A percentile compares a stretch with the other conserved stretches of the same genome.
These are phyloP conservation scores for Festucalex cinctus DNA, from an alignment of 2,113 vertebrate species.

Conservation along the genomic window DNA sequence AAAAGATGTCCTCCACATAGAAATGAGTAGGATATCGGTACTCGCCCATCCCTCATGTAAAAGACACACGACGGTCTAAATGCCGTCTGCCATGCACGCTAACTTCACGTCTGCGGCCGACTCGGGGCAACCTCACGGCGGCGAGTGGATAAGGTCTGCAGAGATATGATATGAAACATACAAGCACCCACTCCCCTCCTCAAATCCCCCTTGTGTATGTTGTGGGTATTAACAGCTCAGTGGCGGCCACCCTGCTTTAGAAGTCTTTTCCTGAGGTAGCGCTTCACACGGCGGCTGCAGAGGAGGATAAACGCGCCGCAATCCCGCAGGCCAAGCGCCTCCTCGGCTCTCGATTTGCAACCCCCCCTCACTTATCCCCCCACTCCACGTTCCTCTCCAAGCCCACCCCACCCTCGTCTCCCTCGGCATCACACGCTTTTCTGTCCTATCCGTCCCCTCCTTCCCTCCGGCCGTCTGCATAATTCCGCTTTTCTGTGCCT, in stretches of 20 bases:
- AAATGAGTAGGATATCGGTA: too few species aligned
- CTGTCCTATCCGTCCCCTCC: constrained; percentile 41
- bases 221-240: constrained; percentile 71
- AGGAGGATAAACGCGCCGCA: constrained; percentile 67
- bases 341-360: constrained; percentile 43
- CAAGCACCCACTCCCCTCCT: constrained; percentile 16
- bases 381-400: constrained; percentile 45
- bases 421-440: constrained; percentile 41
- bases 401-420: constrained; percentile 13
- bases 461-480: constrained; percentile 31
- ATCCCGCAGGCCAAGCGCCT: constrained; percentile 60
- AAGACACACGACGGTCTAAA: constrained; percentile 60
- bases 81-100: constrained; percentile 29
- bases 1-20: too few species aligned
- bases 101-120: constrained; percentile 52
- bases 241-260: constrained; percentile 60
- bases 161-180: constrained; percentile 50
- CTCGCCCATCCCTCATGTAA: too few species aligned
- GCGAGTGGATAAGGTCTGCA: constrained; percentile 43
- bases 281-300: constrained; percentile 71
- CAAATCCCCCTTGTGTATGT: constrained; percentile 50
- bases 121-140: constrained; percentile 21
- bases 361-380: constrained; percentile 31
- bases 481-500: constrained; percentile 28
- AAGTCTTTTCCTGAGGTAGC: constrained; percentile 71